A percentile compares a stretch with the other conserved stretches of the same genome.
phyloP scores from a whole-genome alignment of 1,140 invertebrate genomes.

The Latrodectus geometricus region DNA sequence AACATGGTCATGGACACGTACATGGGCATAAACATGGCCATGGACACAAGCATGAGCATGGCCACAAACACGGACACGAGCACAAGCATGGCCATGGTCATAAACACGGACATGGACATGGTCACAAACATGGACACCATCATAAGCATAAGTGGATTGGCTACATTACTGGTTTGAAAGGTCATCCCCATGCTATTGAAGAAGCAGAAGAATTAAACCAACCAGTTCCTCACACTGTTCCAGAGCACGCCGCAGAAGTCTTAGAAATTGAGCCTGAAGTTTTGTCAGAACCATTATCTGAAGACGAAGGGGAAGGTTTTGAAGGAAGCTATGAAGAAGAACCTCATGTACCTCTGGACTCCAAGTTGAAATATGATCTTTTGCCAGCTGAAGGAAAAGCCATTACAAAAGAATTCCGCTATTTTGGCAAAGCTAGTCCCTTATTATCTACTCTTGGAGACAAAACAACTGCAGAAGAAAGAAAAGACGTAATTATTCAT shows the following conservation, averaged over 20 bases:
- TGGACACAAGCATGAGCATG: constrained; percentile 30
- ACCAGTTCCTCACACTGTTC: background rate
- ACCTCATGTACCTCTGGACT: background rate
- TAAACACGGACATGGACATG: constrained; percentile 40
- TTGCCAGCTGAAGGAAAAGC: constrained; percentile 9
- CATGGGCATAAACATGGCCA: constrained; percentile 40
- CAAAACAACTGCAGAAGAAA: background rate
- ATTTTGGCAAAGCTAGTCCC: constrained; percentile 21
- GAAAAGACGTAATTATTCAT: background rate
- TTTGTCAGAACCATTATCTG: background rate
- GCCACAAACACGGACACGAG: constrained; percentile 33
- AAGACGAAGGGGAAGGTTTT: background rate
- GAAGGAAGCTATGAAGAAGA: constrained; percentile 16
- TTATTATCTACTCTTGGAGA: background rate
- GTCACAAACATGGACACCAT: constrained; percentile 40
- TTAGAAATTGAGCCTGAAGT: constrained; percentile 21
- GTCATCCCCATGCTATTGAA: constrained; percentile 4
- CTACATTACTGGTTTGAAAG: constrained; percentile 15
- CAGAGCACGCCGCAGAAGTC: background rate
- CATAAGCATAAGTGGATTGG: constrained; percentile 46
- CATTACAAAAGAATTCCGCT: constrained; percentile 18
- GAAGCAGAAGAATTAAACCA: constrained; percentile 1
- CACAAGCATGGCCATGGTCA: constrained; percentile 43
- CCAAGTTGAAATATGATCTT: constrained; percentile 22
- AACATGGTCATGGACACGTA: constrained; percentile 30